These are phyloP conservation scores for Trochalopteron elliotii DNA, from an alignment of 2,113 vertebrate species.

Conservation along the genomic window DNA sequence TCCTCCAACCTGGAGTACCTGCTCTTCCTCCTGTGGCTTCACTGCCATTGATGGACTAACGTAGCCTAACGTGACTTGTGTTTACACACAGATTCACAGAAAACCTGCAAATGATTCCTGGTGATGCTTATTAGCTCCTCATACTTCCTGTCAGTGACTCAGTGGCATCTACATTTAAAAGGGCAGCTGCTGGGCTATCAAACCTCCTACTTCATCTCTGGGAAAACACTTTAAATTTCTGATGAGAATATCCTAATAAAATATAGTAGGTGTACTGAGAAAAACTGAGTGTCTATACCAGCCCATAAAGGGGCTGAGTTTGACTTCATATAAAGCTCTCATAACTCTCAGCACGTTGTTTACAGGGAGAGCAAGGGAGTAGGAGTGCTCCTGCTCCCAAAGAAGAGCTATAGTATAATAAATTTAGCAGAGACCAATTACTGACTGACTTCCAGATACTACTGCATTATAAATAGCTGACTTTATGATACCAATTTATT, in stretches of 20 bases:
- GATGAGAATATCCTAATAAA: background rate
- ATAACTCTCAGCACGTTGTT: background rate
- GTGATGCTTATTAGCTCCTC: background rate
- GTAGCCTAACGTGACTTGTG: fast-evolving
- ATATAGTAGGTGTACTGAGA: background rate
- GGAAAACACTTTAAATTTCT: background rate
- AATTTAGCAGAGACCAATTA: background rate
- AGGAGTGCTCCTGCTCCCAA: background rate
- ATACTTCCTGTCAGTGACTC: background rate
- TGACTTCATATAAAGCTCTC: background rate
- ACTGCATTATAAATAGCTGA: background rate
- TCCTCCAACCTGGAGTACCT: background rate
- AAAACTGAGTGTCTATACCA: background rate
- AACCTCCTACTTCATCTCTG: background rate
- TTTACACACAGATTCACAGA: background rate
- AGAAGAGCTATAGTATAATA: background rate
- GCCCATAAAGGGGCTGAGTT: background rate
- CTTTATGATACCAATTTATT: background rate
- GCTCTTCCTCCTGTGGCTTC: background rate
- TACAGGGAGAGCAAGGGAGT: background rate
- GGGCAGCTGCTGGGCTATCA: background rate
- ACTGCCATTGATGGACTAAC: background rate
- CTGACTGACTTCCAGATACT: background rate
- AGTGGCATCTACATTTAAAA: background rate
- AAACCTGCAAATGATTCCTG: background rate